These are phyloP conservation scores for Drosophila persimilis DNA, from an alignment of 1,140 invertebrate genomes.

Conservation along the genomic window DNA sequence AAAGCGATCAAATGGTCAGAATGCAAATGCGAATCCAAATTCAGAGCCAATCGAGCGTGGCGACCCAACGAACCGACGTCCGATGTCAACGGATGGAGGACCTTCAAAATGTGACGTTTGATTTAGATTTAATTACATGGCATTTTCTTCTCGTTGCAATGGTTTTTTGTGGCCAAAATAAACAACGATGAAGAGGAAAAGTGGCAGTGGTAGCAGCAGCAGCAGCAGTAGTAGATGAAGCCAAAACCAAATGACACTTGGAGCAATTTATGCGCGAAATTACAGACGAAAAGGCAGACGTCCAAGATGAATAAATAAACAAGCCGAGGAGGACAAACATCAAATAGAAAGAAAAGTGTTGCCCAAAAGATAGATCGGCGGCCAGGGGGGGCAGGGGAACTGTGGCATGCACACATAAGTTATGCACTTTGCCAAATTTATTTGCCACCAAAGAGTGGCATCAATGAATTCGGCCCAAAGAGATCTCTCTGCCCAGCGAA, in stretches of 20 bases:
- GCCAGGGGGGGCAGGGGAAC: neutral
- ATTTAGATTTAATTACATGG: slow-evolving; percentile 81
- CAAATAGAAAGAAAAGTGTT: slow-evolving; percentile 64
- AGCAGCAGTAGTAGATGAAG: slow-evolving; percentile 38
- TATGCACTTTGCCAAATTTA: slow-evolving; percentile 71
- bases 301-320: slow-evolving; percentile 64
- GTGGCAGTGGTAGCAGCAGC: too few species aligned
- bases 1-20: slow-evolving; percentile 31
- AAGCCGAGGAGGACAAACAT: slow-evolving; percentile 66
- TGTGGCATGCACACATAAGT: slow-evolving; percentile 26
- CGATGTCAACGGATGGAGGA: slow-evolving; percentile 33
- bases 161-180: slow-evolving; percentile 44
- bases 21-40: slow-evolving; percentile 45
- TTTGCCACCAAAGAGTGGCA: slow-evolving; percentile 72
- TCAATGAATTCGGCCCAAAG: slow-evolving; percentile 62
- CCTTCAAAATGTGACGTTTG: slow-evolving; percentile 80
- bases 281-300: slow-evolving; percentile 68
- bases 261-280: slow-evolving; percentile 77
- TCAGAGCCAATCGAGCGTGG: slow-evolving; percentile 76
- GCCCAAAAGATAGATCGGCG: too few species aligned
- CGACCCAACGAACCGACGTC: slow-evolving; percentile 35
- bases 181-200: slow-evolving; percentile 21
- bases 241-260: slow-evolving; percentile 50
- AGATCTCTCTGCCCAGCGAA: slow-evolving; percentile 5
- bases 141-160: slow-evolving; percentile 42